These are phyloP conservation scores for Caranx ignobilis DNA, from an alignment of 2,113 vertebrate species.

Conservation along the genomic window DNA sequence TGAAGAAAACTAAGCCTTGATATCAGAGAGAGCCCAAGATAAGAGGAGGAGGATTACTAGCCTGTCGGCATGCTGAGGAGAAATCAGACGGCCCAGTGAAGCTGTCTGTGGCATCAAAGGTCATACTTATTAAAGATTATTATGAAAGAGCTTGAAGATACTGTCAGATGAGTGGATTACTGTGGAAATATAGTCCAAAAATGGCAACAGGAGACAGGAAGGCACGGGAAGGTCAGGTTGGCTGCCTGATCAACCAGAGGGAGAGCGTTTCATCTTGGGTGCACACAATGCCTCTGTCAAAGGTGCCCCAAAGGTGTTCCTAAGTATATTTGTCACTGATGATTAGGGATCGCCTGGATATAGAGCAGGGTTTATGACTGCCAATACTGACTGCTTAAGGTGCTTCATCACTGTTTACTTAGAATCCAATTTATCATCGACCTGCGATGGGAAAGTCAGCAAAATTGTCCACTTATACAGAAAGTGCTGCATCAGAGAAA, in stretches of 20 bases:
- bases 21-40: slow-evolving; percentile 73
- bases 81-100: slow-evolving; percentile 68
- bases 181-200: slow-evolving; percentile 60
- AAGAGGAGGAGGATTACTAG: slow-evolving; percentile 72
- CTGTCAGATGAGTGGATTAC: slow-evolving; percentile 76
- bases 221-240: slow-evolving; percentile 46
- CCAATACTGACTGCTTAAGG: slow-evolving; percentile 66
- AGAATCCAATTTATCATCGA: slow-evolving; percentile 77
- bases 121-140: slow-evolving; percentile 74
- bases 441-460: slow-evolving; percentile 70
- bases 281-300: slow-evolving; percentile 55
- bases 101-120: slow-evolving; percentile 75
- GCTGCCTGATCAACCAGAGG: slow-evolving; percentile 37
- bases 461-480: slow-evolving; percentile 66
- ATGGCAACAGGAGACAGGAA: slow-evolving; percentile 53
- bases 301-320: slow-evolving; percentile 50
- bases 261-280: slow-evolving; percentile 39
- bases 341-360: slow-evolving; percentile 65
- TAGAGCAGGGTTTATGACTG: slow-evolving; percentile 65
- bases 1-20: slow-evolving; percentile 68
- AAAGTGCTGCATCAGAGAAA: slow-evolving; percentile 79
- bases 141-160: slow-evolving; percentile 67
- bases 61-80: slow-evolving; percentile 62
- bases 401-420: slow-evolving; percentile 81
- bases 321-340: slow-evolving; percentile 72